Conservation (phyloP, 2,797 vertebrate species). For the Sternotherus odoratus region DNA sequence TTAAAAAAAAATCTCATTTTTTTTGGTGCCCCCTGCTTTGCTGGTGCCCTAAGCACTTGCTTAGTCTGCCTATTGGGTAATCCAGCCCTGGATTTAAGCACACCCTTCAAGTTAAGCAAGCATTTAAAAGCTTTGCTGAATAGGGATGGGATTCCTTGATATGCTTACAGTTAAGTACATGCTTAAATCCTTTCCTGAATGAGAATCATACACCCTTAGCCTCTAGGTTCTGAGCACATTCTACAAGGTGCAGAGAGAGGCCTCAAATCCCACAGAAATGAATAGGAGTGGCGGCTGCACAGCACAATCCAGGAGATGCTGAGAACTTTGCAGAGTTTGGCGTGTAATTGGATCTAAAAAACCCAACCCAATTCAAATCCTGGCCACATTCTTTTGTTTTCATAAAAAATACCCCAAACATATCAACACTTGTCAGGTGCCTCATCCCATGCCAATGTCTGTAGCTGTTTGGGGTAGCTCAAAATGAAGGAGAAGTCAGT, state of each 20-base stretch:
- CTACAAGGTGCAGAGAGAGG: neutral
- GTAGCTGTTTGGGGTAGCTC: neutral
- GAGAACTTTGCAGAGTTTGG: constrained; percentile 32
- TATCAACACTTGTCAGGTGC: neutral
- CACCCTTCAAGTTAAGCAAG: constrained; percentile 50
- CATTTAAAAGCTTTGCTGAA: constrained; percentile 35
- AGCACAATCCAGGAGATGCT: constrained; percentile 21
- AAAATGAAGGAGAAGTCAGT: constrained; percentile 10
- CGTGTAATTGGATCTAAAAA: constrained; percentile 60
- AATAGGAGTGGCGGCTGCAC: constrained; percentile 42
- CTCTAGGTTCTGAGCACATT: constrained; percentile 21
- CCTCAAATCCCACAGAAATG: neutral
- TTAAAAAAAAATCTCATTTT: no score
- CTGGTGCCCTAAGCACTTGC: no score
- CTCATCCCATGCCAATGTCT: neutral
- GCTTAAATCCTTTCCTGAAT: constrained; percentile 52
- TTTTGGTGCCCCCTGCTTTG: no score
- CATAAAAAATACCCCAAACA: constrained; percentile 27
- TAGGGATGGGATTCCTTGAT: constrained; percentile 7
- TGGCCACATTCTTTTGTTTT: neutral
- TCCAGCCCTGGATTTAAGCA: constrained; percentile 42
- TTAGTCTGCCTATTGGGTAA: no score
- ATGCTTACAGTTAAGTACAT: constrained; percentile 27
- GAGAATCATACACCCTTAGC: constrained; percentile 15
- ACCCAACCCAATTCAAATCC: neutral